These are phyloP conservation scores for Cerceris ruficornis DNA, from an alignment of 2,888 invertebrate species.

Conservation along the genomic window DNA sequence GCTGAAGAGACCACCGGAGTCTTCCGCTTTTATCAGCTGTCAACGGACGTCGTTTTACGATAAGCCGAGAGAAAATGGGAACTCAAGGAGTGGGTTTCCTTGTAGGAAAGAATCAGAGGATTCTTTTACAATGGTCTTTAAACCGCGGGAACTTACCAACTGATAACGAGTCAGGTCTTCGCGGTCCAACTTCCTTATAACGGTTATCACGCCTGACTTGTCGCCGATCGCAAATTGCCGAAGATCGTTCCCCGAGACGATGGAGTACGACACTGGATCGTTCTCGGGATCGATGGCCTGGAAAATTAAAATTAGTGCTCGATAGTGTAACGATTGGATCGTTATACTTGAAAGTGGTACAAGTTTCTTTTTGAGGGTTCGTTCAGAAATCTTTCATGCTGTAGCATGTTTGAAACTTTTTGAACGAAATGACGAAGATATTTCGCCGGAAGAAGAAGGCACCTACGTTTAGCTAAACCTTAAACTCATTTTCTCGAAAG, in stretches of 20 bases:
- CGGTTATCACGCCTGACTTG: conserved; percentile 93
- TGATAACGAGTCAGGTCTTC: conserved; percentile 95
- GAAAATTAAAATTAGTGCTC: conserved; percentile 57
- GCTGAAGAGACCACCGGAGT: conserved; percentile 91
- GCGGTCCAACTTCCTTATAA: conserved; percentile 92
- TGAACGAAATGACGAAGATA: too few relatives aligned
- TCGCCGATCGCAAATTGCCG: conserved; percentile 93
- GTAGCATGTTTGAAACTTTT: too few relatives aligned
- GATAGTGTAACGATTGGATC: too few relatives aligned
- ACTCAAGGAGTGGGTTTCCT: conserved; percentile 21
- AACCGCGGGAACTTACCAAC: conserved; percentile 84
- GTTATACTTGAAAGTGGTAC: background rate
- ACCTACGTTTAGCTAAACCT: too few relatives aligned
- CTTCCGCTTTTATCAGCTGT: conserved; percentile 91
- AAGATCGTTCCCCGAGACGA: conserved; percentile 94
- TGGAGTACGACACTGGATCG: conserved; percentile 92
- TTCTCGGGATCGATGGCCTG: conserved; percentile 95
- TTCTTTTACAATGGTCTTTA: conserved; percentile 14
- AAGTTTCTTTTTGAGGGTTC: background rate
- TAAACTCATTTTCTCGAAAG: too few relatives aligned
- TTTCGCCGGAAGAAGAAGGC: too few relatives aligned
- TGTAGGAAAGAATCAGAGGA: conserved; percentile 21
- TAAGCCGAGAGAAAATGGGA: background rate
- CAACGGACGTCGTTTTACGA: background rate
- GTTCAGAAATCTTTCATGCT: too few relatives aligned